Base-by-base conservation (phyloP, 2,113 vertebrate genomes). In the Gymnocephalus cernua region DNA sequence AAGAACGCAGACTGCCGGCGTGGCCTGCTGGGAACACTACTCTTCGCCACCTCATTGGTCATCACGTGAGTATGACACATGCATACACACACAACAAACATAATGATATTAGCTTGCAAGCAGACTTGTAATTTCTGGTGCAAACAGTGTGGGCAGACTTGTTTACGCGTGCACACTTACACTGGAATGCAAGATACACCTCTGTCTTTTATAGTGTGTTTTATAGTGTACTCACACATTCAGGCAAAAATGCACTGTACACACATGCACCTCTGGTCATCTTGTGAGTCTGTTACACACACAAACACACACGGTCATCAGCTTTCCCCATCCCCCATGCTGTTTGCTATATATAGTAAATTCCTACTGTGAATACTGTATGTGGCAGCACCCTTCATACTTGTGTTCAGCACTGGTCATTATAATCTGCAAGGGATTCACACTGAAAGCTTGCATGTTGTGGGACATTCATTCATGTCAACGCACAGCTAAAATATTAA, bases 1-100 rank as follows among this genome's bases (percentile, higher is more conserved):
- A 96, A 96, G 91, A 98, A 97, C n/a, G 96, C 96, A 0, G 94
- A 96, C 86, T 98, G 95, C 90, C 95, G 93, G 76, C 95, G 96
- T 78, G 96, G 96, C 65, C 86, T 92, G 75, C 79, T 93, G 86
- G 93, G 93, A 69, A 94, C 91, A 0, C 82, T 93, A 61, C 96
- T 94, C 92, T 96, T 97, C 68, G 92, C 96, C 47, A 84, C 94
- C 82, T 94, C 96, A 14, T 96, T 99, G 82, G 86, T 97, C 68
- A 96, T 98, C 93, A 96, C 96, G 98, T 97, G 94, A 97, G 98
- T 97, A 63, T 78, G 74, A 51, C 74, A 51, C 78, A 83, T 25
- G 51, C 48, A 53, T 18, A 29, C 45, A 54, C n/a, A 25, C 45
- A 38, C 41, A 45, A 44, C 64, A 56, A 9, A 1, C 29, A 58